These are phyloP conservation scores for Acanthornis magna DNA, from an alignment of 2,797 vertebrate genomes.

Conservation along the genomic window DNA sequence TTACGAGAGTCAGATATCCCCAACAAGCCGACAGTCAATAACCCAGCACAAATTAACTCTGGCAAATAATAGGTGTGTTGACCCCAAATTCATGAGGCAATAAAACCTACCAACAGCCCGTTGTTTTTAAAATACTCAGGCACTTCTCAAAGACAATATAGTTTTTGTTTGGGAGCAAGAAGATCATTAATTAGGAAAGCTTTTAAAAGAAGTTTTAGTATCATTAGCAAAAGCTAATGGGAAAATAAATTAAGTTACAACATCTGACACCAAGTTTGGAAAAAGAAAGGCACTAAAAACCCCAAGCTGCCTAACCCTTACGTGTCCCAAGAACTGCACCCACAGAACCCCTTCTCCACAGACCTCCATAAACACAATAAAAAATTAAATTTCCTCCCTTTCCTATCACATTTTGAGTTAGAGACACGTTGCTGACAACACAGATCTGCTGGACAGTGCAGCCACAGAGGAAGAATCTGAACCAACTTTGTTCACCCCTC, in stretches of 20 bases:
- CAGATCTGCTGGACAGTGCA: not conserved
- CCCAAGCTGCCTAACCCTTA: not conserved
- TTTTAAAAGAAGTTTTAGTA: slow-evolving; percentile 47
- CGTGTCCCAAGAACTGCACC: not conserved
- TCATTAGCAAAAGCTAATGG: slow-evolving; percentile 57
- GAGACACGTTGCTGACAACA: not conserved
- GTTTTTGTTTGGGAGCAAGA: slow-evolving; percentile 23
- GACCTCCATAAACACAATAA: not conserved
- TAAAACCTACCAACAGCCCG: slow-evolving; percentile 3
- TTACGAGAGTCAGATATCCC: slow-evolving; percentile 45
- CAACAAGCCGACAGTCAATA: slow-evolving; percentile 23
- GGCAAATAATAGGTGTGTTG: slow-evolving; percentile 56
- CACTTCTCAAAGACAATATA: slow-evolving; percentile 25
- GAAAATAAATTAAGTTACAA: slow-evolving; percentile 27
- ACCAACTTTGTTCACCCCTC: not conserved
- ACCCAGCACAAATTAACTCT: slow-evolving; percentile 43
- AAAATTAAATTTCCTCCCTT: not conserved
- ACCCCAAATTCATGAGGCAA: slow-evolving; percentile 54
- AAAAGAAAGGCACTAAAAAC: not conserved
- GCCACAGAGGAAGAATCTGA: not conserved
- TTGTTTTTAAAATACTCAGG: slow-evolving; percentile 37
- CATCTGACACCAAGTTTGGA: not conserved
- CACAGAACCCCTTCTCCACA: not conserved
- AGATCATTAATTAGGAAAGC: slow-evolving; percentile 17
- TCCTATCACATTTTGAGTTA: slow-evolving; percentile 23